Base-by-base conservation (phyloP, 2,888 invertebrate genomes). In the Leistus spinibarbis region DNA sequence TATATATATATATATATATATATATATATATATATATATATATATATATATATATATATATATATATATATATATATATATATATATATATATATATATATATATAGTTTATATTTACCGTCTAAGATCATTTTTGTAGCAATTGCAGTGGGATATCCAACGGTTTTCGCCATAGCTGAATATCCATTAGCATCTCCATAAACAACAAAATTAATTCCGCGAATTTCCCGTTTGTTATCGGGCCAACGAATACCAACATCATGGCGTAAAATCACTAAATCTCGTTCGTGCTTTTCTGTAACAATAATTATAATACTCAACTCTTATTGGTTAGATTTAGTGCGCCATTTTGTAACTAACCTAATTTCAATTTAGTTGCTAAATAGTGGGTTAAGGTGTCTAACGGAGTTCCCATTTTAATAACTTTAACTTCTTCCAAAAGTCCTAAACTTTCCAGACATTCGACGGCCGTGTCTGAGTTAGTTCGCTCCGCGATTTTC, bases 101-200 rank as follows among this genome's bases (percentile, higher is more conserved):
- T 40, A 10, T 5, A 62, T 66, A 24, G 9, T 17, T 17, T 63
- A 20, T 73, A 78, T 85, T 85, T 86, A 95, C 98, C 98, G 85
- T 98, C 97, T 13, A 99, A 88, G 77, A 99, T 91, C 99, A 99
- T 99, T 86, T 97, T 97, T 0, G 97, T 92, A 0, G 98, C 97
- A 80, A 99, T 99, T 19, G 96, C 99, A 4, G 97, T 93, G 0
- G 93, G 99, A 87, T 92, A 96, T 20, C 97, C 97, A 7, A 97
- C 97, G 7, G 95, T 95, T 81, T 94, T 91, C 0, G 96, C 94
- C 99, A 99, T 99, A 23, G 99, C 99, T 0, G 98, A 97, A 85
- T 96, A 95, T 0, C 94, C 93, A 17, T 88, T 85, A 7, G 79
- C 77, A 77, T 94, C 91, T 0, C 99, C 99, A 80, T 99, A 97